Evolutionary conservation across 2,888 invertebrate genomes (phyloP), one percentile per base, ranked within the genome.

Genomic region (Cephalotes varians): DNA sequence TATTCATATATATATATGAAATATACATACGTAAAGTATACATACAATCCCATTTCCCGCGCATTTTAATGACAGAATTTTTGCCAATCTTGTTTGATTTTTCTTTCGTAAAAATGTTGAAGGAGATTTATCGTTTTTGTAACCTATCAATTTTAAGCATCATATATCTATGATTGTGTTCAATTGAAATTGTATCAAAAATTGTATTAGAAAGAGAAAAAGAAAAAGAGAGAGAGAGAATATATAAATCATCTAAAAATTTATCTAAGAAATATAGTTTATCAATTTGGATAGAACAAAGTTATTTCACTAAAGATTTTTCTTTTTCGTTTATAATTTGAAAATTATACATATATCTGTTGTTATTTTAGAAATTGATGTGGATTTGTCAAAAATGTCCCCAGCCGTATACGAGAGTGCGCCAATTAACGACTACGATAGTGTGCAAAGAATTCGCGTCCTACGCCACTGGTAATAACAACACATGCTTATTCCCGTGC

Each of bases 391-490:
- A 1, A 34, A 62, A 81, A 37, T 28, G 7, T 25, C 6, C 12
- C 18, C 2, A n/a, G 7, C 18, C 18, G 56, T 21, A 44, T 5
- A 21, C 1, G 21, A 56, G 21, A 69, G 3, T 37, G 37, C 25
- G 15, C 9, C 31, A 31, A 44, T 69, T 34, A 69, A 69, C 10
- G 15, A 15, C 7, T 37, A 10, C 5, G 31, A 51, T 67, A 64
- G 12, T 25, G 47, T 51, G 69, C 56, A 56, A 77, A 69, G 21
- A 69, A 56, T 56, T 69, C 44, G 15, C 44, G 18, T 51, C 37
- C 73, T 84, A 88, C 87, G 88, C 87, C 88, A 86, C 47, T 88
- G 87, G 51, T 65, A 69, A 56, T 34, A 47, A 34, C 47, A 79
- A 58, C 64, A 79, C 84, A 69, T 67, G 73, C 51, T 81, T 51